A percentile compares a stretch with the other conserved stretches of the same genome.
These are phyloP conservation scores for Microplitis demolitor DNA, from an alignment of 1,140 invertebrate species.

Conservation along the genomic window DNA sequence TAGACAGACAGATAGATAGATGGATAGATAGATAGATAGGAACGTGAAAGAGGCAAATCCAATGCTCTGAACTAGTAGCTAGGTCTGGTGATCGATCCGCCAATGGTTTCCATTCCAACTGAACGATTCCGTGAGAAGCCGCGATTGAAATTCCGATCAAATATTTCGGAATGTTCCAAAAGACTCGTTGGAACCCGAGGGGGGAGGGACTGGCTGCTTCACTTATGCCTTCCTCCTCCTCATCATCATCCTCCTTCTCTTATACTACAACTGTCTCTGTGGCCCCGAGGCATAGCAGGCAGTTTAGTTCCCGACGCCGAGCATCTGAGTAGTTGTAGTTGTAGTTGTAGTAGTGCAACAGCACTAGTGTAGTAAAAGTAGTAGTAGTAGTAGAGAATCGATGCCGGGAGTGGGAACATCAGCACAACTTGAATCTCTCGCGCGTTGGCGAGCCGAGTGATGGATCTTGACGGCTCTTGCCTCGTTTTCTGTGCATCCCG, in stretches of 20 bases:
- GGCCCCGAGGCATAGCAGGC: too few species aligned
- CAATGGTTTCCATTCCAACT: constrained; percentile 9
- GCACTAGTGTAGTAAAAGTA: too few species aligned
- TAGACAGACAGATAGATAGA: not conserved
- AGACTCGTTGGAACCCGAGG: constrained; percentile 12
- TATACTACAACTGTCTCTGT: not conserved
- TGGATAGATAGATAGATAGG: not conserved
- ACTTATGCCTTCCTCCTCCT: not conserved
- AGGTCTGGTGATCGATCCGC: constrained; percentile 2
- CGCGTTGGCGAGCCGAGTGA: constrained; percentile 29
- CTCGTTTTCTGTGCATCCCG: constrained; percentile 29
- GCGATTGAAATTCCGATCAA: constrained; percentile 23
- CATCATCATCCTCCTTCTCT: not conserved
- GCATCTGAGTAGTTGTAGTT: too few species aligned
- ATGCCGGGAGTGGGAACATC: not conserved
- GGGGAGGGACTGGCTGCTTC: not conserved
- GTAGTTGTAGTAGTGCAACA: too few species aligned
- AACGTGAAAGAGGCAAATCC: not conserved
- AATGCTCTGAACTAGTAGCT: not conserved
- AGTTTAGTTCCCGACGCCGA: too few species aligned
- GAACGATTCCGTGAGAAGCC: constrained; percentile 17
- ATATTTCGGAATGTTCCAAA: constrained; percentile 22
- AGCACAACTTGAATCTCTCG: constrained; percentile 4
- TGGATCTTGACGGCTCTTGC: constrained; percentile 33
- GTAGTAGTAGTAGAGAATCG: not conserved